Evolutionary conservation across 1,140 invertebrate genomes (phyloP).

Genomic region (Drosophila santomea): DNA sequence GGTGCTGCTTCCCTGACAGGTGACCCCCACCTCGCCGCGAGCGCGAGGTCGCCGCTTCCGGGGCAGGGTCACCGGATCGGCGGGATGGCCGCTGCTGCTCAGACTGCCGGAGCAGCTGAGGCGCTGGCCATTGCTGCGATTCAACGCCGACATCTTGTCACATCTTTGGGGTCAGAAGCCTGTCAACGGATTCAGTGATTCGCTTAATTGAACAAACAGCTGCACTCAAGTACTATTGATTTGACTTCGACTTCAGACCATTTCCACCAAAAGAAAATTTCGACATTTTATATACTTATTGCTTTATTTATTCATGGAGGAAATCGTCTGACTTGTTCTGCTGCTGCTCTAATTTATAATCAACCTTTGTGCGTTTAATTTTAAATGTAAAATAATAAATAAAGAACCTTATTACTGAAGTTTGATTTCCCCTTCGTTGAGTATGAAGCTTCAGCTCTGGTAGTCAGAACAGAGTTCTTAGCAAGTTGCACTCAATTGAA

Average conservation of each 20-base stretch:
- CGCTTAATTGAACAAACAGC: slow-evolving; percentile 1
- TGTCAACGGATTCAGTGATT: slow-evolving; percentile 22
- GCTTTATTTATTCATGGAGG: background rate
- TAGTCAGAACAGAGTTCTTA: slow-evolving; percentile 52
- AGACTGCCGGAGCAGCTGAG: slow-evolving; percentile 54
- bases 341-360: slow-evolving; percentile 10
- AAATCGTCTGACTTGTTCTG: background rate
- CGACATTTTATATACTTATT: no score
- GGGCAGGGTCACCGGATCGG: slow-evolving; percentile 67
- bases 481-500: slow-evolving; percentile 53
- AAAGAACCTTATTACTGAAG: background rate
- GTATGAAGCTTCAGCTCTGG: slow-evolving; percentile 21
- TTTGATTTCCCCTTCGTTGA: background rate
- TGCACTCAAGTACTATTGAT: slow-evolving; percentile 14
- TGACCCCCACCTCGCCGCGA: slow-evolving; percentile 78
- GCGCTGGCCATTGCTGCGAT: slow-evolving; percentile 44
- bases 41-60: slow-evolving; percentile 79
- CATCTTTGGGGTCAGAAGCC: slow-evolving; percentile 38
- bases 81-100: slow-evolving; percentile 39
- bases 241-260: background rate
- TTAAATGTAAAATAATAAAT: background rate
- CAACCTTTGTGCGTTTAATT: background rate
- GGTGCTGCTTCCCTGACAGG: slow-evolving; percentile 63
- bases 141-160: slow-evolving; percentile 39
- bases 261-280: background rate